Conservation (phyloP, 2,888 invertebrate genomes). For the Andrena flavipes region DNA sequence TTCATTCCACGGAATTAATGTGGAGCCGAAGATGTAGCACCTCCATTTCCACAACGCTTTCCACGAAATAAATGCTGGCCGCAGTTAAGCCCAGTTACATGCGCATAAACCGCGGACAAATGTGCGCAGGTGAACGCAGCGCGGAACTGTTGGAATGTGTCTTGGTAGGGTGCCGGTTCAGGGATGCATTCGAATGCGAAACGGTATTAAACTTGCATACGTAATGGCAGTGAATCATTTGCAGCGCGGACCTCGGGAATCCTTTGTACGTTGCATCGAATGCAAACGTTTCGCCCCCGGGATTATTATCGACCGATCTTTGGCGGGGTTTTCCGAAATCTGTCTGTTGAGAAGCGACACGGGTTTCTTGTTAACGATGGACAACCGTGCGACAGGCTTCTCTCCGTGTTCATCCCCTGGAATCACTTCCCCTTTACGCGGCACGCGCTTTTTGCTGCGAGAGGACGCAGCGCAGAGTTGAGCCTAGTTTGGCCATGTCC, state of each 20-base stretch:
- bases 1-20: too few species aligned
- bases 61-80: slow-evolving; percentile 1
- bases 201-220: slow-evolving; percentile 56
- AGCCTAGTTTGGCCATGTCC: slow-evolving; percentile 79
- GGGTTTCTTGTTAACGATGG: slow-evolving; percentile 1
- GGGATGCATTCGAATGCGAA: slow-evolving; percentile 54
- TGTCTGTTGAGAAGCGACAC: neutral
- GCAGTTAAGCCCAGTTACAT: slow-evolving; percentile 21
- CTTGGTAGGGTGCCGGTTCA: slow-evolving; percentile 46
- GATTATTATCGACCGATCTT: neutral
- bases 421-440: slow-evolving; percentile 61
- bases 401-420: slow-evolving; percentile 40
- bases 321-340: neutral
- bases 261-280: neutral
- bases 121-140: slow-evolving; percentile 1
- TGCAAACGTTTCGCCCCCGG: neutral
- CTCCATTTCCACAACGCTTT: neutral
- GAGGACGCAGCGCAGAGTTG: slow-evolving; percentile 75
- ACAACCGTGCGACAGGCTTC: slow-evolving; percentile 27
- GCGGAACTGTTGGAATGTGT: slow-evolving; percentile 19
- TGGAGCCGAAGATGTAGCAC: too few species aligned
- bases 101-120: slow-evolving; percentile 5
- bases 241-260: slow-evolving; percentile 17
- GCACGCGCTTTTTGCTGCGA: slow-evolving; percentile 64
- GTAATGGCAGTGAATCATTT: slow-evolving; percentile 50